Base-by-base conservation (phyloP, 2,888 invertebrate species). In the Tridacna crocea region DNA sequence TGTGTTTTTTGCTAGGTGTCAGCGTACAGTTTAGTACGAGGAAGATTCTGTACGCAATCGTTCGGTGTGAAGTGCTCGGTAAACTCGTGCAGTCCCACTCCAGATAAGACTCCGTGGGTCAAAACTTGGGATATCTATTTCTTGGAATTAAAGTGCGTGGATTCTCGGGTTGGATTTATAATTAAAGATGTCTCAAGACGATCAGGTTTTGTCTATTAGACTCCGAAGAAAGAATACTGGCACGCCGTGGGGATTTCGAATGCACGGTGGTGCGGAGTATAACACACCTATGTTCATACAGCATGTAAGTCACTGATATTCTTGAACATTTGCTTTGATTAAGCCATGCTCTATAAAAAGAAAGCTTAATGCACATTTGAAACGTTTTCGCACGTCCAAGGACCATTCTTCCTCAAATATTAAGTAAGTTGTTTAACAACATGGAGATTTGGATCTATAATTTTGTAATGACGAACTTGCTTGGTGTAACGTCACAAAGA, bases 181-280 rank as follows among this genome's bases (percentile, higher is more conserved):
- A 66, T 22, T 48, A 58, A 76, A 26, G 27, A 84, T 84, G 84
- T 81, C 84, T 76, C 63, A 72, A 48, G 78, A 79, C 36, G 84
- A 82, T 46, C 80, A 82, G 46, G 80, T 84, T 24, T 75, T 88
- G 65, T 83, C 90, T 22, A 88, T 92, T 63, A 83, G 87, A 27
- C 82, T 93, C 72, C 83, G 92, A 63, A 86, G 93, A 51, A 83
- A 87, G 36, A 89, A 91, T 58, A 91, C 91, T 22, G 89, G 91
- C 63, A 90, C 90, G 72, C 91, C 91, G 51, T 93, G 93, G 93
- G 93, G 93, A 75, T 93, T 93, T 89, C 90, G 91, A 46, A 90
- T 93, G 90, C 91, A 92, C 80, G 93, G 93, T 26, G 93, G 93
- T 13, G 74, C 84, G 60, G 93, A 93, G 73, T 91, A 88, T 75